Conservation (phyloP, 2,113 vertebrate genomes). For the Motacilla alba region DNA sequence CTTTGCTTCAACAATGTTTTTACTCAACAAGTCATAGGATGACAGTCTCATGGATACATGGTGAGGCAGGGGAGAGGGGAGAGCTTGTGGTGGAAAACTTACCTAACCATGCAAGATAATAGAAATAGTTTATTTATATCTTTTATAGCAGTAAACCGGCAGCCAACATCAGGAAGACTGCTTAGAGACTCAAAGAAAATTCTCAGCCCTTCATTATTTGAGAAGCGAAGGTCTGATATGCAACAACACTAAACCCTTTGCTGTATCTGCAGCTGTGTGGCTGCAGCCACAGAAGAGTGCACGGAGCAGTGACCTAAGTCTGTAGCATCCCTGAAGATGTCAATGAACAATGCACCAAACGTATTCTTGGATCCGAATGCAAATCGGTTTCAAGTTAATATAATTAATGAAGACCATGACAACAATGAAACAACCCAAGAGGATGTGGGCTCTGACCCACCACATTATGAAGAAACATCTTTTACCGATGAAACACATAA, state of each 20-base stretch:
- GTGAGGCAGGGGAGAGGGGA: background rate
- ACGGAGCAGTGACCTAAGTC: background rate
- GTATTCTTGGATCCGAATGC: slow-evolving; percentile 69
- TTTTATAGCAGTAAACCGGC: slow-evolving; percentile 23
- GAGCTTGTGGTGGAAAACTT: background rate
- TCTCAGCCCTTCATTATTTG: background rate
- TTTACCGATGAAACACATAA: slow-evolving; percentile 74
- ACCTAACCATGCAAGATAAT: background rate
- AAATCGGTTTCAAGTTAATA: slow-evolving; percentile 79
- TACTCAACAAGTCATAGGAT: background rate
- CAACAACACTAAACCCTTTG: background rate
- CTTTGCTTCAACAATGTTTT: background rate
- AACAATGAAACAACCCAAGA: slow-evolving; percentile 46
- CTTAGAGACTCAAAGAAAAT: background rate
- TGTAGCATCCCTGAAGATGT: slow-evolving; percentile 62
- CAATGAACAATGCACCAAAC: slow-evolving; percentile 72
- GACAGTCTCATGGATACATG: background rate
- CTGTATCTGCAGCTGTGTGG: background rate
- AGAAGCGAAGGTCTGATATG: background rate
- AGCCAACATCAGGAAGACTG: slow-evolving; percentile 32
- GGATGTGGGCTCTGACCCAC: slow-evolving; percentile 74
- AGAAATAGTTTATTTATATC: slow-evolving; percentile 29
- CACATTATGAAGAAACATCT: slow-evolving; percentile 84
- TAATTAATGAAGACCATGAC: slow-evolving; percentile 71
- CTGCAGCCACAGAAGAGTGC: background rate